A percentile compares a stretch with the other conserved stretches of the same genome.
Evolutionary conservation across 2,888 invertebrate species (phyloP).

Genomic region (Drosophila testacea): DNA sequence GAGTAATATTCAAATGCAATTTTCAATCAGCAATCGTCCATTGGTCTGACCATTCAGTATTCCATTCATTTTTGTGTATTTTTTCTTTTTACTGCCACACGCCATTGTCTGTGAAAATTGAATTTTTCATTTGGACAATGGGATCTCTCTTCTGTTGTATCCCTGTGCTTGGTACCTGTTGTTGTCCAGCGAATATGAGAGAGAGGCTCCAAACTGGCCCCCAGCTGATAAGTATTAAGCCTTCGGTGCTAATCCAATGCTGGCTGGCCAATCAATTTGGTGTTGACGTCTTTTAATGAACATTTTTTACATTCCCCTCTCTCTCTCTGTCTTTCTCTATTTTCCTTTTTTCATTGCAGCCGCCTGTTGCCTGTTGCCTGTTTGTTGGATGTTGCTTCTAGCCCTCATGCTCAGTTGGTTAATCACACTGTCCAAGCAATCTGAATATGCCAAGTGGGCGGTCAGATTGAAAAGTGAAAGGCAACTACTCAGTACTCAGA

Average conservation of each 20-base stretch:
- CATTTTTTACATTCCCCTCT: slow-evolving; percentile 9
- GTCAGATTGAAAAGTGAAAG: slow-evolving; percentile 32
- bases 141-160: background rate
- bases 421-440: slow-evolving; percentile 19
- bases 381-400: slow-evolving; percentile 6
- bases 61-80: slow-evolving; percentile 10
- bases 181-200: slow-evolving; percentile 14
- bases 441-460: slow-evolving; percentile 7
- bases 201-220: slow-evolving; percentile 28
- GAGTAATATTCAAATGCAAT: slow-evolving; percentile 61
- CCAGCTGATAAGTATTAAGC: slow-evolving; percentile 69
- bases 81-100: background rate
- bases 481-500: slow-evolving; percentile 16
- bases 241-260: slow-evolving; percentile 70
- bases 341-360: slow-evolving; percentile 9
- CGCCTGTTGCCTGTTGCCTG: slow-evolving; percentile 53
- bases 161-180: background rate
- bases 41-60: slow-evolving; percentile 43
- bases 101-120: slow-evolving; percentile 67
- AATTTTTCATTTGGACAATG: slow-evolving; percentile 61
- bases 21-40: slow-evolving; percentile 54
- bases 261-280: slow-evolving; percentile 66
- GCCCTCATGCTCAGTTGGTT: slow-evolving; percentile 7
- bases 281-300: slow-evolving; percentile 69
- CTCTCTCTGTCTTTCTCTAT: background rate